Base-by-base conservation (phyloP, 2,888 invertebrate genomes). In the Agonopterix subpropinquella region DNA sequence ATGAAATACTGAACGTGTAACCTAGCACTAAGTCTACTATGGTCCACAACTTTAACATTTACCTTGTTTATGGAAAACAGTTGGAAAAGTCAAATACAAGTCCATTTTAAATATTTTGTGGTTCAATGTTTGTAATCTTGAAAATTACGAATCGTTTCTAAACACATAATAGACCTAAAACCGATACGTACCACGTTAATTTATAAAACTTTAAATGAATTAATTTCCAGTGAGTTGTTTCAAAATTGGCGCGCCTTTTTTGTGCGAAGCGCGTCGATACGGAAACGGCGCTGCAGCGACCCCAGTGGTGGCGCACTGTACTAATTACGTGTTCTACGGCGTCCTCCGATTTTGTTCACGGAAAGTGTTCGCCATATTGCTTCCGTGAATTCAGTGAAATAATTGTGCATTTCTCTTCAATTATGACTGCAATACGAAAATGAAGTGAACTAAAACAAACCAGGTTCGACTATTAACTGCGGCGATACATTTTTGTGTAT, bases 311-410 rank as follows among this genome's bases (percentile, higher is more conserved):
- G 81, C 86, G 87, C 84, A 87, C 86, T 85, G 85, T 86, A 87
- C 81, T 73, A 84, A 74, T 70, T 77, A 83, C 87, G 70, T 81
- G 87, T 86, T 87, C 81, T 84, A 77, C 86, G 87, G 87, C 87
- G 88, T 88, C 87, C 87, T 87, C 88, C 72, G 85, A 86, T 78
- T 85, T 85, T 87, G 77, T 87, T 85, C 87, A 86, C 85, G 78
- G 86, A 87, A 53, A 86, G 85, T 80, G 78, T 78, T 84, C 88
- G 88, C 88, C 88, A 88, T 88, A 88, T 88, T 87, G 88, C 88
- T 87, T 88, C 87, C 82, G 83, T 86, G 80, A 87, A 83, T 81
- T 82, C 71, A 64, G 80, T 79, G 80, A 81, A 85, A 78, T 84
- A 86, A 75, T 80, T 75, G 79, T 78, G 67, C 74, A 79, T 86